These are phyloP conservation scores for Lates japonicus DNA, from an alignment of 2,797 vertebrate genomes.

Conservation along the genomic window DNA sequence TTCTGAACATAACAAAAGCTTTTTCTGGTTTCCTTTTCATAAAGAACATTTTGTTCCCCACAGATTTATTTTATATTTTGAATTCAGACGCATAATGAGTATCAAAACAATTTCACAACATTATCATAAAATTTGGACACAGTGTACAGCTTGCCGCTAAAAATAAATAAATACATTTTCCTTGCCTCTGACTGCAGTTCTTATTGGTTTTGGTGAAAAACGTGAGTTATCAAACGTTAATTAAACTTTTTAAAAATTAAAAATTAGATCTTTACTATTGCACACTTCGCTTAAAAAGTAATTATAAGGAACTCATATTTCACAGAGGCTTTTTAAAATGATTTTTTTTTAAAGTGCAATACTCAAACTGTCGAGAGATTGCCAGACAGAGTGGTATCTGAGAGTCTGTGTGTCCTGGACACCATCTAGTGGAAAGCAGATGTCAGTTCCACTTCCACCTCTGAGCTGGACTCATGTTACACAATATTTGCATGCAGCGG, in stretches of 20 bases:
- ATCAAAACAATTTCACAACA: not conserved
- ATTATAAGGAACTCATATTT: not conserved
- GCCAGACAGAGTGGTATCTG: not conserved
- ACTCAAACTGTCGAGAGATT: not conserved
- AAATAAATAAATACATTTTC: not conserved
- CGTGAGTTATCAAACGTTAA: no score
- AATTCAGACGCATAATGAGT: not conserved
- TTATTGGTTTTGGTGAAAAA: not conserved
- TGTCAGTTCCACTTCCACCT: slow-evolving; percentile 1
- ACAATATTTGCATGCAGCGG: slow-evolving; percentile 45
- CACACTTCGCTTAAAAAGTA: not conserved
- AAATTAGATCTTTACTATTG: not conserved
- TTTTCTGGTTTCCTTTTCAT: not conserved
- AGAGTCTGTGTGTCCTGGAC: slow-evolving; percentile 12
- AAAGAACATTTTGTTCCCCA: not conserved
- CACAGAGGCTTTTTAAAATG: not conserved
- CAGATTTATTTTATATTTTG: not conserved
- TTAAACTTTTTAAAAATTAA: not conserved
- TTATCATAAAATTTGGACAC: not conserved
- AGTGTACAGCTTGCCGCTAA: not conserved
- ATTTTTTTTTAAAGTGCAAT: not conserved
- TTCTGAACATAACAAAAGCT: not conserved
- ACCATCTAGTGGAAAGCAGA: slow-evolving; percentile 75
- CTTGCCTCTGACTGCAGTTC: not conserved
- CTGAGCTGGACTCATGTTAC: not conserved